Percentiles rank a stretch among this genome's conserved stretches.
These are phyloP conservation scores for Leptarthrus brevirostris DNA, from an alignment of 2,888 invertebrate genomes.

Conservation along the genomic window DNA sequence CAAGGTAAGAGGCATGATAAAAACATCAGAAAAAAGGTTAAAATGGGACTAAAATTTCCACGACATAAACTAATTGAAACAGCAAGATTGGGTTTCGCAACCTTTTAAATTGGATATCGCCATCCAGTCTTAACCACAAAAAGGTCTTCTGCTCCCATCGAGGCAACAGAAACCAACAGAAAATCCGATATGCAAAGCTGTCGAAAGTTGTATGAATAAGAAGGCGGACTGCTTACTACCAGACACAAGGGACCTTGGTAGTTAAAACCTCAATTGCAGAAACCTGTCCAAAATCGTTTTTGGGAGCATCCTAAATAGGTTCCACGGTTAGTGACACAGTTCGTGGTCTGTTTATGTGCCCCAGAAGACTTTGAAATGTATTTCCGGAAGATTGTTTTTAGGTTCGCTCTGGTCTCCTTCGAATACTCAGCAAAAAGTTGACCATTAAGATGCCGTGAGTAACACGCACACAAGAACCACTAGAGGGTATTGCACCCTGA, in stretches of 20 bases:
- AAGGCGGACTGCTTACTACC: background rate
- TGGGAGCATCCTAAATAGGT: too few species aligned
- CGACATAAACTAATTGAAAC: background rate
- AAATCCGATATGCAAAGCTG: background rate
- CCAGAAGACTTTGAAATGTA: too few species aligned
- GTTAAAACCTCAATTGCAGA: too few species aligned
- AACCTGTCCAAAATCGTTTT: too few species aligned
- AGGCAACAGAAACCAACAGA: background rate
- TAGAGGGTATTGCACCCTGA: slow-evolving; percentile 29
- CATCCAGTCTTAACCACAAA: background rate
- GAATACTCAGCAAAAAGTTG: background rate
- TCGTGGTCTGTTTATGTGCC: background rate
- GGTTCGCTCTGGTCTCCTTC: background rate
- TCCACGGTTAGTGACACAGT: background rate
- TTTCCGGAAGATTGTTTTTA: too few species aligned
- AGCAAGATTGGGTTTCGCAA: slow-evolving; percentile 17
- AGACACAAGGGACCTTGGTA: background rate
- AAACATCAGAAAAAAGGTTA: slow-evolving; percentile 17
- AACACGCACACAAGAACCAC: slow-evolving; percentile 31
- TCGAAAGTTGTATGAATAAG: slow-evolving; percentile 18
- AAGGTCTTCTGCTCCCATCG: background rate
- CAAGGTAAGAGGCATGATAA: slow-evolving; percentile 21
- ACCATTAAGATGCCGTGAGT: background rate
- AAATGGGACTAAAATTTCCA: slow-evolving; percentile 5
- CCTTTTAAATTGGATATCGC: slow-evolving; percentile 16